These are phyloP conservation scores for Chrysogorgia sp. DNA, from an alignment of 92 coral and sea anemone species.

Conservation along the genomic window DNA sequence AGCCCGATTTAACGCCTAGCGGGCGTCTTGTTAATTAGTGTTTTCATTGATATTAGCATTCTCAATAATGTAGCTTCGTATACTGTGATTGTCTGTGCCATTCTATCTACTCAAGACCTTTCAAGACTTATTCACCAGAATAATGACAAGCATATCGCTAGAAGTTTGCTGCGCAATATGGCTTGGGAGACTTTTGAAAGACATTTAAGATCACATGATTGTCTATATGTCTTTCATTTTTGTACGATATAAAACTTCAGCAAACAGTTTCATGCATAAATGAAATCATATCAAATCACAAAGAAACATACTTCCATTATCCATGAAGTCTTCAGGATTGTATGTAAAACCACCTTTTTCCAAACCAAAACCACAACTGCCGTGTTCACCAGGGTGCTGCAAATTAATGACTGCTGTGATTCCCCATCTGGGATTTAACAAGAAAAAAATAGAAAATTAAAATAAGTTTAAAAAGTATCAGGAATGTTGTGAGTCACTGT, in stretches of 20 bases:
- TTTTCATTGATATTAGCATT: background rate
- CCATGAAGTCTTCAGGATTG: conserved; percentile 88
- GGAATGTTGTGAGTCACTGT: too few relatives aligned
- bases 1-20: too few relatives aligned
- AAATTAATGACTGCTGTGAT: conserved; percentile 88
- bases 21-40: too few relatives aligned
- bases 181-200: too few relatives aligned
- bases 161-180: too few relatives aligned
- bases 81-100: too few relatives aligned
- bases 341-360: conserved; percentile 93
- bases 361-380: conserved; percentile 93
- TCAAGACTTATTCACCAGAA: too few relatives aligned
- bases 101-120: too few relatives aligned
- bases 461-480: background rate
- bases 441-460: background rate
- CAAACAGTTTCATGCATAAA: background rate
- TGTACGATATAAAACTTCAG: background rate
- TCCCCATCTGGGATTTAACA: conserved; percentile 55
- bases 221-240: too few relatives aligned
- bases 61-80: too few relatives aligned
- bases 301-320: conserved; percentile 74
- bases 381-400: conserved; percentile 95
- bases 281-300: background rate
- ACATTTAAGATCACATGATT: too few relatives aligned
- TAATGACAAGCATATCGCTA: too few relatives aligned